Percentiles rank a stretch among this genome's conserved stretches.
Conservation (phyloP, 2,113 vertebrate species). For the Hypomesus transpacificus region DNA sequence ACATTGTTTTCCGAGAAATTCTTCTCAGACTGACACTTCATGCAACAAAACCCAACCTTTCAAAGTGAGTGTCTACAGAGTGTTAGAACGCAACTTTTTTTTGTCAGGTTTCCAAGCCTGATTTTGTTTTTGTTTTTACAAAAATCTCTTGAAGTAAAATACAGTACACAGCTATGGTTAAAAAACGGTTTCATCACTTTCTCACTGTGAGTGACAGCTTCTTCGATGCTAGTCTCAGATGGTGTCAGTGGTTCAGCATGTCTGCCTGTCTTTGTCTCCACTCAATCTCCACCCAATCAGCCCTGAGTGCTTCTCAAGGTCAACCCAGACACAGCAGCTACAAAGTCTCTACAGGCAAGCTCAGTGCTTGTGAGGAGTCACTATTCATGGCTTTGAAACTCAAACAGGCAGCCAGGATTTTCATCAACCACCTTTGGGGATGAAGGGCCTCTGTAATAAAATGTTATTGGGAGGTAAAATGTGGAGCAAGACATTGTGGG, state of each 20-base stretch:
- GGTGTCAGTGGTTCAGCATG: conserved; percentile 34
- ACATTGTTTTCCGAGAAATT: background rate
- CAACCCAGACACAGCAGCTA: conserved; percentile 1
- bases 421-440: conserved; percentile 19
- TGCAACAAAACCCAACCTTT: background rate
- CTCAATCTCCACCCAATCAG: conserved; percentile 45
- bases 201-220: conserved; percentile 43
- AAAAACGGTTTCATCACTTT: conserved; percentile 2
- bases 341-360: background rate
- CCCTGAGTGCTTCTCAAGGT: conserved; percentile 55
- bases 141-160: background rate
- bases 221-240: conserved; percentile 18
- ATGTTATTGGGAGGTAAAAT: no score
- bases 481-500: no score
- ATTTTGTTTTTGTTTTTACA: background rate
- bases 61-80: background rate
- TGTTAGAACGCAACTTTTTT: background rate
- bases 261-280: conserved; percentile 19
- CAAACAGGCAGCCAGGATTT: conserved; percentile 34
- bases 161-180: conserved; percentile 1
- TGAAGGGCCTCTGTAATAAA: no score
- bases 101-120: background rate
- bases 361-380: conserved; percentile 32
- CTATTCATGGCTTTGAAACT: conserved; percentile 29
- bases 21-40: background rate